Conservation (phyloP, 2,113 vertebrate genomes). For the Xenopus laevis region DNA sequence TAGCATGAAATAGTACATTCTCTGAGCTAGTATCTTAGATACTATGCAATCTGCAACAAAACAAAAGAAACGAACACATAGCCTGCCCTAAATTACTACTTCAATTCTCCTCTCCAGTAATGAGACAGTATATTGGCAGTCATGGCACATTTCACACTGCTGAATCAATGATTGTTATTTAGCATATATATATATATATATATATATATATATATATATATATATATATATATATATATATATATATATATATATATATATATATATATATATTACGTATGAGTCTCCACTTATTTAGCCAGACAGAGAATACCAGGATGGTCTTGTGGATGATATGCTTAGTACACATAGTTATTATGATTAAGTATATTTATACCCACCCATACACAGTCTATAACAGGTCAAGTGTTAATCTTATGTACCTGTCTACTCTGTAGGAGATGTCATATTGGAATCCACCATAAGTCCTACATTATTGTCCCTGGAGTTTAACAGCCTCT, state of each 20-base stretch:
- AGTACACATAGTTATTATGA: no score
- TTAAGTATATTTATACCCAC: not conserved
- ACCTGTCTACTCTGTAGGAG: not conserved
- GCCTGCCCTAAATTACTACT: constrained; percentile 58
- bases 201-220: no score
- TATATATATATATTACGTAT: constrained; percentile 48
- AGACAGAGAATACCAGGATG: constrained; percentile 31
- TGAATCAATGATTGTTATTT: constrained; percentile 19
- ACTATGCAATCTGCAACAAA: not conserved
- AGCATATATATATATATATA: no score
- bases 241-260: no score
- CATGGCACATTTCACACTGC: constrained; percentile 44
- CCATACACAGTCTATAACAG: not conserved
- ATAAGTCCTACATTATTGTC: no score
- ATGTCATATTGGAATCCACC: no score
- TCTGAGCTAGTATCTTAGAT: no score
- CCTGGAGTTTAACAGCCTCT: no score
- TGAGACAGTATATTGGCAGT: constrained; percentile 53
- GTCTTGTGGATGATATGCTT: not conserved
- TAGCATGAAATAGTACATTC: no score
- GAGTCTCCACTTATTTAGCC: constrained; percentile 47
- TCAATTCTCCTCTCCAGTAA: constrained; percentile 56
- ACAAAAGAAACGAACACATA: not conserved
- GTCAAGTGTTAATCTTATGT: not conserved
- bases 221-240: no score